Evolutionary conservation across 2,888 invertebrate species (phyloP).

Genomic region (Odontocolon sp.): DNA sequence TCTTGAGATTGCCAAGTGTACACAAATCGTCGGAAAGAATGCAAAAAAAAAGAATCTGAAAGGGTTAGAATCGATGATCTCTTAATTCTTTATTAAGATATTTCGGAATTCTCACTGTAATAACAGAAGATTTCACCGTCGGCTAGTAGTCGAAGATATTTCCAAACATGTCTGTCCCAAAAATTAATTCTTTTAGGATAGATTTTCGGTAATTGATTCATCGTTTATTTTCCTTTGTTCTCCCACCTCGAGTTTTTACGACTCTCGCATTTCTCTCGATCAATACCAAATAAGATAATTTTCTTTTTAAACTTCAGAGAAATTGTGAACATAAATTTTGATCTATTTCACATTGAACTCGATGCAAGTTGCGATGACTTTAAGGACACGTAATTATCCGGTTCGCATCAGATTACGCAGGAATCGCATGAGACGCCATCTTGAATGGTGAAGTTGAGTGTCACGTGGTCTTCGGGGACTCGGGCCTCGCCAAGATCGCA

Average conservation of each 20-base stretch:
- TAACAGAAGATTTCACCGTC: too few species aligned
- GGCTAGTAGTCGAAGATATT: too few species aligned
- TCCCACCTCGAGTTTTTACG: conserved; percentile 30
- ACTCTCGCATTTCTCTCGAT: background rate
- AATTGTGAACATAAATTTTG: conserved; percentile 6
- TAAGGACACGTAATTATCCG: background rate
- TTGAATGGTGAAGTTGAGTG: conserved; percentile 39
- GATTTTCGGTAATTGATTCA: too few species aligned
- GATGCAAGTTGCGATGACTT: too few species aligned
- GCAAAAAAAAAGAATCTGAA: background rate
- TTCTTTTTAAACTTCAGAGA: background rate
- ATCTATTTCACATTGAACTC: background rate
- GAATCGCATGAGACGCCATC: conserved; percentile 43
- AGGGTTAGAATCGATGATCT: conserved; percentile 2
- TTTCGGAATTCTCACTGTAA: too few species aligned
- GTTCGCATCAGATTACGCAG: background rate
- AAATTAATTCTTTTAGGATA: too few species aligned
- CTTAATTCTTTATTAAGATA: too few species aligned
- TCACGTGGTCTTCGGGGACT: conserved; percentile 39
- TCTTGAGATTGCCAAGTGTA: conserved; percentile 28
- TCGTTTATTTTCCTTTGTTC: background rate
- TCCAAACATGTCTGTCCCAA: too few species aligned
- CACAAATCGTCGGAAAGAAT: background rate
- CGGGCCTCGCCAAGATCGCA: conserved; percentile 50
- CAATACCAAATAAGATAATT: background rate